Percentiles rank a stretch among this genome's conserved stretches.
Conservation (phyloP, 2,113 vertebrate genomes). For the Azemiops feae region DNA sequence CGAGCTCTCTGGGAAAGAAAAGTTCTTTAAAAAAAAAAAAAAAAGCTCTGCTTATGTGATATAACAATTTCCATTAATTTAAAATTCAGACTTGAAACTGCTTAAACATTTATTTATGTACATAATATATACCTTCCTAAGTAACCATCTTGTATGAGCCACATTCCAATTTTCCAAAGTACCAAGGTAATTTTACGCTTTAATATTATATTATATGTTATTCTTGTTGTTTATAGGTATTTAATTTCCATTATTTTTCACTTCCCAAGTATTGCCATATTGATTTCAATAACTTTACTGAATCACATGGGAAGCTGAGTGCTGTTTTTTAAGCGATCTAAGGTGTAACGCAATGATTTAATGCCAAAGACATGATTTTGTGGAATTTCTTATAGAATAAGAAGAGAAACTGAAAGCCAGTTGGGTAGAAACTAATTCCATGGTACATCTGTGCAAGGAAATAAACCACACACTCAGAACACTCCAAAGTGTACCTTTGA, state of each 20-base stretch:
- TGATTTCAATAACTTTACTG: neutral
- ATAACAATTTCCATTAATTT: neutral
- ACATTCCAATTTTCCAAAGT: neutral
- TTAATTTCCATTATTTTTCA: neutral
- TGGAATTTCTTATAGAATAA: slow-evolving; percentile 42
- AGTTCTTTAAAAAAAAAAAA: neutral
- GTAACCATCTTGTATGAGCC: neutral
- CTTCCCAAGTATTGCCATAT: neutral
- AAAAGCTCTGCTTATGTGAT: neutral
- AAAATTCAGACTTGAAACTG: neutral
- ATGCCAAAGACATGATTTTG: slow-evolving; percentile 31
- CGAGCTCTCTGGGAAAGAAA: neutral
- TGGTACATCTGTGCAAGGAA: slow-evolving; percentile 44
- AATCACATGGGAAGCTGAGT: slow-evolving; percentile 7
- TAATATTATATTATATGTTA: neutral
- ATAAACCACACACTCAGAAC: slow-evolving; percentile 28
- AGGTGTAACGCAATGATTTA: slow-evolving; percentile 42
- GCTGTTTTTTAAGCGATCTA: slow-evolving; percentile 29
- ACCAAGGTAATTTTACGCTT: neutral
- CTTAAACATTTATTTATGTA: neutral
- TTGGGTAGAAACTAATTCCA: slow-evolving; percentile 48
- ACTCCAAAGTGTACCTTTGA: slow-evolving; percentile 23
- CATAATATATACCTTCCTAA: neutral
- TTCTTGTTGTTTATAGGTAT: neutral
- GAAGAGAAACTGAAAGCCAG: slow-evolving; percentile 51